A percentile compares a stretch with the other conserved stretches of the same genome.
Conservation (phyloP, 2,113 vertebrate species). For the Pluvialis apricaria region DNA sequence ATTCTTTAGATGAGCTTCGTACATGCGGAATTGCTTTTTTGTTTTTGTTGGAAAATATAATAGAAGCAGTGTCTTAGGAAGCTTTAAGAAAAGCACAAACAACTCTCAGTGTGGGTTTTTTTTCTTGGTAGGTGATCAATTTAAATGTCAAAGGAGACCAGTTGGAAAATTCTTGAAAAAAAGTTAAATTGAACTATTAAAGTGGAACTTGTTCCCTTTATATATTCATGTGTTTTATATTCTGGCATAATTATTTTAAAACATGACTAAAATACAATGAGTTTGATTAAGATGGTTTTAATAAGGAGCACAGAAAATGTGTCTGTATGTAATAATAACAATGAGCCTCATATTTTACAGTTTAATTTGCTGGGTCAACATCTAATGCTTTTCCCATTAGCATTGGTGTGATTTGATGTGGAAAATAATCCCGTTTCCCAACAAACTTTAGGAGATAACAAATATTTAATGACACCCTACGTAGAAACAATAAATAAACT, state of each 20-base stretch:
- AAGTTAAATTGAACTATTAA: slow-evolving; percentile 24
- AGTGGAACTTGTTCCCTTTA: not conserved
- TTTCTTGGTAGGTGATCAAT: not conserved
- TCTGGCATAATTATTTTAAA: slow-evolving; percentile 44
- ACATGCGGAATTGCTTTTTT: not conserved
- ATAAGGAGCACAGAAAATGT: slow-evolving; percentile 39
- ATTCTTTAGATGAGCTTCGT: not conserved
- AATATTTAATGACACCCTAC: slow-evolving; percentile 84
- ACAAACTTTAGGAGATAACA: slow-evolving; percentile 77
- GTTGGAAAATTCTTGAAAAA: not conserved
- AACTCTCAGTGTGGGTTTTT: not conserved
- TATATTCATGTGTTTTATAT: slow-evolving; percentile 28
- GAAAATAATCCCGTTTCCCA: slow-evolving; percentile 68
- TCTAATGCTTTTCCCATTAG: slow-evolving; percentile 62
- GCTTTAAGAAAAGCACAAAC: not conserved
- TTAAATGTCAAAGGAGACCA: not conserved
- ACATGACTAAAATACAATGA: slow-evolving; percentile 48
- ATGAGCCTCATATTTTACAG: slow-evolving; percentile 24
- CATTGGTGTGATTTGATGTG: slow-evolving; percentile 56
- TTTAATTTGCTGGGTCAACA: slow-evolving; percentile 63
- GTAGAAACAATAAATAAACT: slow-evolving; percentile 83
- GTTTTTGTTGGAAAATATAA: not conserved
- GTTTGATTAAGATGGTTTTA: slow-evolving; percentile 60
- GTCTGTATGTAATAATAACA: slow-evolving; percentile 31
- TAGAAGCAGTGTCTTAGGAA: not conserved